Base-by-base conservation (phyloP, 53 echinoderm and acorn worm genomes). In the Hippasteria phrygiana region DNA sequence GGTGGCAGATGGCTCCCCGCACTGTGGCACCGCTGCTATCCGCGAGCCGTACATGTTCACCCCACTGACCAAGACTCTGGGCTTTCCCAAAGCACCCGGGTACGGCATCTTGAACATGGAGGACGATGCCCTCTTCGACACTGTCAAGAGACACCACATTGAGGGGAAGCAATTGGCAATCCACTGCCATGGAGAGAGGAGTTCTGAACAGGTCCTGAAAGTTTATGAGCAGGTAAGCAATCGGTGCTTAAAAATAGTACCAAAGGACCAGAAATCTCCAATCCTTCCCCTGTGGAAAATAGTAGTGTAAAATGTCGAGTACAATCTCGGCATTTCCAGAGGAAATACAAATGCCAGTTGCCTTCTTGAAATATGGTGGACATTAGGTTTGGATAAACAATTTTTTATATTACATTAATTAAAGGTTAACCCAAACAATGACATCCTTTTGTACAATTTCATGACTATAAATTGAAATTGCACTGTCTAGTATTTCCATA, bases 101-200 rank as follows among this genome's bases (percentile, higher is more conserved):
- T 93, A 90, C 50, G 93, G 93, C 16, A 87, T 35, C 43, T 11
- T 93, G 72, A 93, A 90, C 73, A 90, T 90, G 87, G 78, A 64
- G 0, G 12, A 62, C 1, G 77, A 75, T 9, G 87, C 90, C 9
- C 87, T 93, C 33, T 62, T 76, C n/a, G 75, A 93, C 28, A 90
- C 93, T 27, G 32, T 93, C 54, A 90, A 86, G 35, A 85, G 59
- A 43, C 59, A 53, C 43, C 86, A 90, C 78, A 24, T 67, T 38
- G 43, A 71, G 62, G 90, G 87, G 16, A 90, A 62, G 46, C 93
- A 90, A 63, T 2, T 93, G 43, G 93, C 93, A 1, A 90, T 93
- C 43, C 93, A 93, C 69, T 77, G 77, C 80, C 93, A 93, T 11
- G 93, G 93, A 6, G 93, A 93, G 38, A 69, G 90, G 72, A 90